phyloP scores from a whole-genome alignment of 2,113 vertebrate species.

The Pimephales promelas region DNA sequence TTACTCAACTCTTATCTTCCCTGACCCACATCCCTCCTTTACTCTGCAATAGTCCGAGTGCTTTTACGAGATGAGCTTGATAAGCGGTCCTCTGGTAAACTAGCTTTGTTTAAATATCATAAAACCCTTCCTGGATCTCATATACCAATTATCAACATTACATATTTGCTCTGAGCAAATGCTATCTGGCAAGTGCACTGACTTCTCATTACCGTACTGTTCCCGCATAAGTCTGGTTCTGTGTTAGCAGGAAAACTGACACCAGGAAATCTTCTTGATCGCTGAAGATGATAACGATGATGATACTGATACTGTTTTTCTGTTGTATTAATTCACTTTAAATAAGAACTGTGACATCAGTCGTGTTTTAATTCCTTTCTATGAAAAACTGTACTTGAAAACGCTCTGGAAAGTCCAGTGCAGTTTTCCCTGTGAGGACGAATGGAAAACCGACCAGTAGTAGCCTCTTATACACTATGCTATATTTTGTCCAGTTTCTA shows the following conservation, averaged over 20 bases:
- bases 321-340: background rate
- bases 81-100: background rate
- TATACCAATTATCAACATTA: background rate
- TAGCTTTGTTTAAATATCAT: background rate
- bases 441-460: background rate
- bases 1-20: background rate
- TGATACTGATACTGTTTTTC: background rate
- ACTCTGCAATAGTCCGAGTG: background rate
- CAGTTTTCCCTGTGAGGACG: background rate
- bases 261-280: background rate
- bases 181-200: background rate
- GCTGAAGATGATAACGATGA: background rate
- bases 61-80: background rate
- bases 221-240: no score
- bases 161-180: background rate
- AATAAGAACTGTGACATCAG: background rate
- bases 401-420: constrained; percentile 24
- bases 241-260: constrained; percentile 4
- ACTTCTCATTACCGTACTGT: background rate
- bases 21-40: background rate
- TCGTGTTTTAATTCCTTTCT: background rate
- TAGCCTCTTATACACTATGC: no score
- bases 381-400: background rate
- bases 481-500: constrained; percentile 19
- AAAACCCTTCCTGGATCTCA: constrained; percentile 9